These are phyloP conservation scores for Zosterops lateralis DNA, from an alignment of 2,113 vertebrate species.

Conservation along the genomic window DNA sequence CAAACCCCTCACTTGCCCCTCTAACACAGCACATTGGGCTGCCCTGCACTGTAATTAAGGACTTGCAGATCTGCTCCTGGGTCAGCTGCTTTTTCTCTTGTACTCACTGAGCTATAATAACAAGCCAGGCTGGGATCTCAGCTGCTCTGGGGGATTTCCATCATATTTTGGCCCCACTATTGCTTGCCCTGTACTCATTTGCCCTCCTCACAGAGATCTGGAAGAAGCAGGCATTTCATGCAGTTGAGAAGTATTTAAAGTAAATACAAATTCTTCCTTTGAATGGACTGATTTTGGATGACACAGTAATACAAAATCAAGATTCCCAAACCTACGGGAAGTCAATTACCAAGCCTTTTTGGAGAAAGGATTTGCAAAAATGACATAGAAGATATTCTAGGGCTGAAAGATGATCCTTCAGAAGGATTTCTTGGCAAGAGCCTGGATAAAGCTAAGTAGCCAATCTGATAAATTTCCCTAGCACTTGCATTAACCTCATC, in stretches of 20 bases:
- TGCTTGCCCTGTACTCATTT: background rate
- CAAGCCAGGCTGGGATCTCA: background rate
- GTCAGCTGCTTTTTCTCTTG: background rate
- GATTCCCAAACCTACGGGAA: background rate
- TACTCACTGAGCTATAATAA: background rate
- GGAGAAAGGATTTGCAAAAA: background rate
- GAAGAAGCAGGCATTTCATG: background rate
- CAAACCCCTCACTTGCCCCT: background rate
- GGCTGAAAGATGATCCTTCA: conserved; percentile 8
- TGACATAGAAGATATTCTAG: background rate
- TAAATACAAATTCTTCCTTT: background rate
- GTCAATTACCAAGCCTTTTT: background rate
- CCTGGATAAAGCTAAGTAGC: background rate
- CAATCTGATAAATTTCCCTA: conserved; percentile 1
- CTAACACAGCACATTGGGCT: background rate
- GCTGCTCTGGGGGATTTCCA: background rate
- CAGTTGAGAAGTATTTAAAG: background rate
- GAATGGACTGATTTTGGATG: background rate
- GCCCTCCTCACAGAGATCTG: background rate
- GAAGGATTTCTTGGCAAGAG: background rate
- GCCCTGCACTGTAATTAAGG: background rate
- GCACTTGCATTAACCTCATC: background rate
- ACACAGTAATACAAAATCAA: background rate
- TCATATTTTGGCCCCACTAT: background rate
- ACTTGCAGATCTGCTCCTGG: background rate